Evolutionary conservation across 2,113 vertebrate species (phyloP), one percentile per base, ranked within the genome.

Genomic region (Spizaetus ornatus): DNA sequence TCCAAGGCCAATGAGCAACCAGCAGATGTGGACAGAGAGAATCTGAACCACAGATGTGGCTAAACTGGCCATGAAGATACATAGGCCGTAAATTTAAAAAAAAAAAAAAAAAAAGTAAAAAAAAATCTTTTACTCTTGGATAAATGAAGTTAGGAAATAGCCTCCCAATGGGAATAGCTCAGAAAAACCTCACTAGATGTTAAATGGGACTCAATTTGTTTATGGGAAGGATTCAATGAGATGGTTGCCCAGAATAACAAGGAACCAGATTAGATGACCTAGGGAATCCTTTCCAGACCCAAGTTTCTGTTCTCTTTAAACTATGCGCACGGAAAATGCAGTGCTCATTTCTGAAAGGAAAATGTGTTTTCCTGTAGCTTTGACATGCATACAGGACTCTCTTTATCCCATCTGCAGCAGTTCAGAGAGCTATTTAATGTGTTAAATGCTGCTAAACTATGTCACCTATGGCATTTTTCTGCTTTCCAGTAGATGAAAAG

Each of bases 401-500:
- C 13, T 70, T 85, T 63, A n/a, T 3, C 45, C 89, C 89, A 91
- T 88, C 85, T 90, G 89, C 91, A 97, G 89, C 81, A 95, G 93
- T 91, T 95, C 74, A 88, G 89, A 77, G 70, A 94, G 84, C 52
- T 87, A 72, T 77, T 97, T 95, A 80, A 94, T 58, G 74, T 93
- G 94, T 73, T 93, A 91, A 94, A 95, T 90, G 70, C 81, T 95
- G 95, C 86, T 95, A 88, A 95, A 93, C 95, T 95, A n/a, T 95
- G 89, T 89, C 91, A 97, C 94, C 96, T 95, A 93, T 95, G 93
- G 94, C 87, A 94, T 96, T 94, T 96, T 94, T 72, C 94, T 94
- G 89, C 95, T 92, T 95, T 91, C 80, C 94, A 97, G 94, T 92
- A 96, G 96, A 96, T 84, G 94, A 92, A 97, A 95, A 93, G 86